Evolutionary conservation across 2,888 invertebrate species (phyloP).

Genomic region (Lasioglossum oenotherae): DNA sequence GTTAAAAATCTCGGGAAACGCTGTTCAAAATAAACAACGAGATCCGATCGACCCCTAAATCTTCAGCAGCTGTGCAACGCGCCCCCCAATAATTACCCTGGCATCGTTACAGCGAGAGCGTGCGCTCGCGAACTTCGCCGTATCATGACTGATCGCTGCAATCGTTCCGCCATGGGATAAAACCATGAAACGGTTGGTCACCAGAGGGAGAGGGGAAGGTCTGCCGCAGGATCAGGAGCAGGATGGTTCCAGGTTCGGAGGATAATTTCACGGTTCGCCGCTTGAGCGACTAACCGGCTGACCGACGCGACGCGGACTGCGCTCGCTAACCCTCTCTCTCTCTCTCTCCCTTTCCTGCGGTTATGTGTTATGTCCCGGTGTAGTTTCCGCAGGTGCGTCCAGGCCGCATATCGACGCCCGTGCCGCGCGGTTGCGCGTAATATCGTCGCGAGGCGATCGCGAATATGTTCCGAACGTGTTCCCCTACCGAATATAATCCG

Average conservation of each 20-base stretch:
- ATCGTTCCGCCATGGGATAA: slow-evolving; percentile 64
- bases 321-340: slow-evolving; percentile 5
- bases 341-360: neutral
- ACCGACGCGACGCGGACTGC: slow-evolving; percentile 49
- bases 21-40: neutral
- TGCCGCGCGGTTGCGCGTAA: slow-evolving; percentile 7
- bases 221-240: slow-evolving; percentile 39
- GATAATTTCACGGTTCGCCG: slow-evolving; percentile 83
- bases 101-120: slow-evolving; percentile 25
- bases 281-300: slow-evolving; percentile 80
- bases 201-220: neutral
- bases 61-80: neutral
- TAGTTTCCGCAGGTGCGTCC: slow-evolving; percentile 50
- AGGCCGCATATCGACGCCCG: slow-evolving; percentile 20
- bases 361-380: slow-evolving; percentile 37
- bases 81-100: slow-evolving; percentile 40
- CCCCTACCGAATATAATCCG: neutral
- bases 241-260: slow-evolving; percentile 73
- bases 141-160: slow-evolving; percentile 55
- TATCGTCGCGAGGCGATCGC: neutral
- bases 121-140: slow-evolving; percentile 14
- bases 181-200: slow-evolving; percentile 50
- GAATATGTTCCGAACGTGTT: neutral
- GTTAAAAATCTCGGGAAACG: neutral
- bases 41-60: neutral